A percentile compares a stretch with the other conserved stretches of the same genome.
phyloP scores from a whole-genome alignment of 2,113 vertebrate genomes.

The Columbina picui region DNA sequence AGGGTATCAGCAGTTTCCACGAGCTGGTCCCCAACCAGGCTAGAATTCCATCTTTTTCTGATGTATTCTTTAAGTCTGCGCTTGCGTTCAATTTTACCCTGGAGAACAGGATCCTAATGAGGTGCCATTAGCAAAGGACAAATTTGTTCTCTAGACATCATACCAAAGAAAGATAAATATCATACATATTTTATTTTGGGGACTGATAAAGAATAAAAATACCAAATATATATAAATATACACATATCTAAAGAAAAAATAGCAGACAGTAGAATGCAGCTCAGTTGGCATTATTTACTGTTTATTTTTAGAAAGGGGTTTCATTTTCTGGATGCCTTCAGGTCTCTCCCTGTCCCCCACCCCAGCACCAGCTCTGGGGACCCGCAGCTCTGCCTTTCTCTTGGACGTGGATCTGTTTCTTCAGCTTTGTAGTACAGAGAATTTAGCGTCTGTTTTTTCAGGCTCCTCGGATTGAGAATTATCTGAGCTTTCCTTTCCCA shows the following conservation, averaged over 20 bases:
- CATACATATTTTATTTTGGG: conserved; percentile 54
- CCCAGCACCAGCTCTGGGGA: not conserved
- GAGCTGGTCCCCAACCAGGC: not conserved
- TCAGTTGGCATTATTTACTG: not conserved
- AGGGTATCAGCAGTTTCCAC: not conserved
- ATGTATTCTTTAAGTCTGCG: conserved; percentile 39
- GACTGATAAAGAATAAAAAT: conserved; percentile 41
- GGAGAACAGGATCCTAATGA: conserved; percentile 44
- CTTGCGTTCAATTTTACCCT: conserved; percentile 26
- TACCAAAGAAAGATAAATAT: conserved; percentile 50
- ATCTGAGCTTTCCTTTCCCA: not conserved
- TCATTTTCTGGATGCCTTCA: not conserved
- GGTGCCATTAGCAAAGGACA: not conserved
- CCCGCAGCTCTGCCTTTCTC: not conserved
- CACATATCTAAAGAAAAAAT: not conserved
- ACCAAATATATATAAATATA: not conserved
- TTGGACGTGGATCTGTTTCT: accelerated
- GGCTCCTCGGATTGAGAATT: not conserved
- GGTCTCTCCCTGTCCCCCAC: not conserved
- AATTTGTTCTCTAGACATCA: conserved; percentile 40
- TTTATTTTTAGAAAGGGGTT: not conserved
- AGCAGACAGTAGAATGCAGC: not conserved
- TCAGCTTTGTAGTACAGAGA: not conserved
- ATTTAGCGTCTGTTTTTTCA: not conserved
- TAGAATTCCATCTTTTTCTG: conserved; percentile 20